Evolutionary conservation across 2,797 vertebrate genomes (phyloP).

Genomic region (Cyclopterus lumpus): DNA sequence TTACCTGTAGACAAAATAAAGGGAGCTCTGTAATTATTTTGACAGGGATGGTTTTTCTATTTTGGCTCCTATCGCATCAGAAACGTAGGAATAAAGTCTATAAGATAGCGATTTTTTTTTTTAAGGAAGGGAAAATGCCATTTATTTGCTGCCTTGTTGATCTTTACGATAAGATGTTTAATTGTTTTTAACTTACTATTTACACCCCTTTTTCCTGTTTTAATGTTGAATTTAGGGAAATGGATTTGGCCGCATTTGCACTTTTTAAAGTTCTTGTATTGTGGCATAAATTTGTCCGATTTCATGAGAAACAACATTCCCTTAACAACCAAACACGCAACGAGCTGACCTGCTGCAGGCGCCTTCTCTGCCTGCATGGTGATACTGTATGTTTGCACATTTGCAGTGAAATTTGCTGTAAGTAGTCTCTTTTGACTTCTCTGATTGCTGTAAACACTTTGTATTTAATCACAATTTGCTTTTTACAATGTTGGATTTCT

Average conservation of each 20-base stretch:
- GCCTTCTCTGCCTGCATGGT: slow-evolving; percentile 34
- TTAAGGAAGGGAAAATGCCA: slow-evolving; percentile 18
- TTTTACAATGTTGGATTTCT: slow-evolving; percentile 25
- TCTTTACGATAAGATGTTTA: slow-evolving; percentile 15
- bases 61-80: background rate
- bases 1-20: slow-evolving; percentile 51
- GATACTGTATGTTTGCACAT: slow-evolving; percentile 68
- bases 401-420: slow-evolving; percentile 47
- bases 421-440: slow-evolving; percentile 48
- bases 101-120: background rate
- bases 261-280: slow-evolving; percentile 59
- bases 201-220: slow-evolving; percentile 1
- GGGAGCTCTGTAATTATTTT: slow-evolving; percentile 22
- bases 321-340: slow-evolving; percentile 46
- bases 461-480: slow-evolving; percentile 47
- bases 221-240: slow-evolving; percentile 17
- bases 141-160: slow-evolving; percentile 36
- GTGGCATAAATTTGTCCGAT: slow-evolving; percentile 35
- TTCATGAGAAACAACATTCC: slow-evolving; percentile 60
- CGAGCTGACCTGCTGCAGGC: slow-evolving; percentile 26
- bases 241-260: slow-evolving; percentile 65
- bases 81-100: background rate
- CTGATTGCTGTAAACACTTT: slow-evolving; percentile 65
- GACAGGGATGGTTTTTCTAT: slow-evolving; percentile 12
- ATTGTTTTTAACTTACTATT: slow-evolving; percentile 36